Percentiles rank a stretch among this genome's conserved stretches.
These are phyloP conservation scores for Fregata magnificens DNA, from an alignment of 2,113 vertebrate genomes.

Conservation along the genomic window DNA sequence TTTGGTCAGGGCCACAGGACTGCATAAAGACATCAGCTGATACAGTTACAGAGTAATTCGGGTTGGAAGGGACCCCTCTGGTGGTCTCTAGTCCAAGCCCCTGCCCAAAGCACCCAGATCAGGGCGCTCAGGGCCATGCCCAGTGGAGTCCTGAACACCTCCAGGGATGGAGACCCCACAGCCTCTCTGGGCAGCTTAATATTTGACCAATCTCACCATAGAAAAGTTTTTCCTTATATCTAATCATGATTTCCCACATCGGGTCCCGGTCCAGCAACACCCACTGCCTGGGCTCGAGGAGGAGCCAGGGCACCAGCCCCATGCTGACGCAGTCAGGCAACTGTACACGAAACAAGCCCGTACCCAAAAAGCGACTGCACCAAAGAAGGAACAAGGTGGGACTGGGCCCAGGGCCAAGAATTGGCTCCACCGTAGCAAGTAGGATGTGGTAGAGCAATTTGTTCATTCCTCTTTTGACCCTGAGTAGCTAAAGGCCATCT, in stretches of 20 bases:
- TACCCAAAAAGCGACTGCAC: neutral
- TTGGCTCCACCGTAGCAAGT: neutral
- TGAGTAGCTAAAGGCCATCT: neutral
- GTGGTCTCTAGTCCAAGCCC: neutral
- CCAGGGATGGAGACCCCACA: neutral
- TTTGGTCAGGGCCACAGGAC: neutral
- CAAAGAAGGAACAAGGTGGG: neutral
- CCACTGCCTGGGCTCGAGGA: neutral
- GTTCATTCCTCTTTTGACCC: neutral
- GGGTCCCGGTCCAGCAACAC: neutral
- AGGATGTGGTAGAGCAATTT: slow-evolving; percentile 15
- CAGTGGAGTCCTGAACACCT: neutral
- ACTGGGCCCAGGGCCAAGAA: neutral
- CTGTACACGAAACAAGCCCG: neutral
- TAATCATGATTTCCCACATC: accelerated
- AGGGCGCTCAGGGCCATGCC: accelerated
- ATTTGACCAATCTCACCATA: neutral
- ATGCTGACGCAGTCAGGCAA: accelerated
- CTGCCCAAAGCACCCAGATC: neutral
- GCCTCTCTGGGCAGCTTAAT: neutral
- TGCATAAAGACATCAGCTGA: neutral
- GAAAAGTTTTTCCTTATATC: neutral
- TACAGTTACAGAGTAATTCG: accelerated
- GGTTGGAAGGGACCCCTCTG: neutral
- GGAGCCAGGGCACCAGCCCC: neutral